Percentiles rank a stretch among this genome's conserved stretches.
These are phyloP conservation scores for Casuarius casuarius DNA, from an alignment of 2,113 vertebrate genomes.

Conservation along the genomic window DNA sequence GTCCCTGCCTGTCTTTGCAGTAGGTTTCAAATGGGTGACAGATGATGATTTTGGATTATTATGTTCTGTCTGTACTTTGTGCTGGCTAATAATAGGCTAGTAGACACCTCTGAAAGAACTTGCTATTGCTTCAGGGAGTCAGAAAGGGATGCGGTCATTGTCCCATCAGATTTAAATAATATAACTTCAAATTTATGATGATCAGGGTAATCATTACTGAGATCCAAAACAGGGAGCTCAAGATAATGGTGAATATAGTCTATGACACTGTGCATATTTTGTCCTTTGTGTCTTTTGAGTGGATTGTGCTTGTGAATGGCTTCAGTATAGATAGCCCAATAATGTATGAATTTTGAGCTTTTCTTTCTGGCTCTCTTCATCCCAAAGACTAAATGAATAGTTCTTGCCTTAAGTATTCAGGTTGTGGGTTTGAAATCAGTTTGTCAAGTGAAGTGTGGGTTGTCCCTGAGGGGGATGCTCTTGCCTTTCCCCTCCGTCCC, in stretches of 20 bases:
- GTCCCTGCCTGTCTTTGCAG: neutral
- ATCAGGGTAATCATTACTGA: neutral
- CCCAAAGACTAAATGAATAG: neutral
- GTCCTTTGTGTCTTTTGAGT: neutral
- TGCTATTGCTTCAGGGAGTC: neutral
- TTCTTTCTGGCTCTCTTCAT: neutral
- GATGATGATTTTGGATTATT: neutral
- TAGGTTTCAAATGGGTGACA: neutral
- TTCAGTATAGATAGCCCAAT: neutral
- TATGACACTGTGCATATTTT: neutral
- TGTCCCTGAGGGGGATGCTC: neutral
- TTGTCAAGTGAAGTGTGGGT: neutral
- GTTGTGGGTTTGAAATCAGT: neutral
- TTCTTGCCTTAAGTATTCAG: neutral
- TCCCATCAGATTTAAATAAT: neutral
- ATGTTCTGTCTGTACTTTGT: neutral
- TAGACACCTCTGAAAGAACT: neutral
- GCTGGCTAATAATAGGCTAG: neutral
- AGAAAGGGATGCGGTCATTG: neutral
- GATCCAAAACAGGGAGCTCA: neutral
- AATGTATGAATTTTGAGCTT: accelerated
- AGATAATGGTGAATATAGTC: neutral
- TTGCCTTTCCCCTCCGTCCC: neutral
- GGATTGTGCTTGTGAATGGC: neutral
- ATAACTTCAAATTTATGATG: neutral